Percentiles rank a stretch among this genome's conserved stretches.
These are phyloP conservation scores for Drosophila funebris DNA, from an alignment of 1,140 invertebrate genomes.

Conservation along the genomic window DNA sequence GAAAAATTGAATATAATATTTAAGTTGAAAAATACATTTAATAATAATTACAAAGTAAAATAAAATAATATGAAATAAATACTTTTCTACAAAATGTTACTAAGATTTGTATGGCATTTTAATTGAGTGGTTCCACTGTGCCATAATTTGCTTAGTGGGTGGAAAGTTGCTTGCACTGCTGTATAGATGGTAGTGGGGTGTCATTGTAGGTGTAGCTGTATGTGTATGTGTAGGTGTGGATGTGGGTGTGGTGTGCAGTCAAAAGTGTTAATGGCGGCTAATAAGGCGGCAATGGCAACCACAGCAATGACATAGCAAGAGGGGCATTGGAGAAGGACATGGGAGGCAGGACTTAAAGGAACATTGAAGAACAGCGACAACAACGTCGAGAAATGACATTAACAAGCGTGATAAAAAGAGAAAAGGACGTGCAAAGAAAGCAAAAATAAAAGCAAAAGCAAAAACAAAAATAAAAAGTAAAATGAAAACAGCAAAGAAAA, in stretches of 20 bases:
- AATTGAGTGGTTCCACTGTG: too few species aligned
- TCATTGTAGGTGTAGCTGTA: not conserved
- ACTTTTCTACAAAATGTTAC: too few species aligned
- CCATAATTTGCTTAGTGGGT: not conserved
- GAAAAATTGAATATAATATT: too few species aligned
- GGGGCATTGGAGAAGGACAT: not conserved
- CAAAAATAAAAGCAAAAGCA: conserved; percentile 14
- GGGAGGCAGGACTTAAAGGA: conserved; percentile 2
- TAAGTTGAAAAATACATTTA: too few species aligned
- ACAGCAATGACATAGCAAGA: conserved; percentile 3
- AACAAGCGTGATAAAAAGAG: conserved; percentile 73
- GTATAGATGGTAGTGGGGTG: too few species aligned
- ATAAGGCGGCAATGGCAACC: conserved; percentile 67
- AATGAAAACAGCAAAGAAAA: conserved; percentile 14
- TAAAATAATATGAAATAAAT: too few species aligned
- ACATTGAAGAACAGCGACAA: conserved; percentile 8
- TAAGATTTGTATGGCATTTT: too few species aligned
- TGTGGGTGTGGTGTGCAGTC: conserved; percentile 20
- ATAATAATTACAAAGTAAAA: too few species aligned
- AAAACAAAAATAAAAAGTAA: not conserved
- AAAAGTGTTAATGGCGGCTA: conserved; percentile 77
- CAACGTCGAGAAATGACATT: conserved; percentile 59
- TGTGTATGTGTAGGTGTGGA: not conserved
- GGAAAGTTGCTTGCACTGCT: too few species aligned
- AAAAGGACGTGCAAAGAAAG: conserved; percentile 28